Percentiles rank a stretch among this genome's conserved stretches.
phyloP scores from a whole-genome alignment of 92 coral and sea anemone species.

The Parazoanthus atlanticus region DNA sequence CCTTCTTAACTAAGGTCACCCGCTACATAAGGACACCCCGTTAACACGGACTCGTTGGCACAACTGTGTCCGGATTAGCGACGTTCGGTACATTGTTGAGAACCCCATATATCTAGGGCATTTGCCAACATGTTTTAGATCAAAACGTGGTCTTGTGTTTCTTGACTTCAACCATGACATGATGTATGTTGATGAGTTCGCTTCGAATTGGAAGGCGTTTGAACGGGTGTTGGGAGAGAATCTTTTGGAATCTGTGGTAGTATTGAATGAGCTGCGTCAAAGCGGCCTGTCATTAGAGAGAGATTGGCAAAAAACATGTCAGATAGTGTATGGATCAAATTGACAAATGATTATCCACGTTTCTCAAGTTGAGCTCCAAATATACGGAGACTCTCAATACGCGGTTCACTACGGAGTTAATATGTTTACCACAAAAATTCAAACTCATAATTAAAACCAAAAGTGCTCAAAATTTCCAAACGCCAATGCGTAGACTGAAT shows the following conservation, averaged over 20 bases:
- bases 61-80: background rate
- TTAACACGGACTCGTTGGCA: no score
- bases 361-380: no score
- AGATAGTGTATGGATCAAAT: no score
- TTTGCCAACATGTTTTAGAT: background rate
- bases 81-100: no score
- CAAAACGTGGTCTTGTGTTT: conserved; percentile 98
- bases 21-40: background rate
- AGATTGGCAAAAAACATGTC: background rate
- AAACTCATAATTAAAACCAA: no score
- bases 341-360: no score
- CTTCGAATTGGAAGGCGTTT: conserved; percentile 95
- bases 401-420: background rate
- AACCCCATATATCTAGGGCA: no score
- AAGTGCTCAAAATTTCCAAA: no score
- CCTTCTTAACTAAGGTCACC: background rate
- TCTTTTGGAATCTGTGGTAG: conserved; percentile 98
- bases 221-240: conserved; percentile 95
- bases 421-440: no score
- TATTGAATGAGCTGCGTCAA: conserved; percentile 94
- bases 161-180: conserved; percentile 99
- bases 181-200: conserved; percentile 95
- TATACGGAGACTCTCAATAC: background rate
- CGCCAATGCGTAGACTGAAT: no score
- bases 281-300: conserved; percentile 75